Conservation (phyloP, 92 coral and sea anemone genomes). For the Micromussa lordhowensis region DNA sequence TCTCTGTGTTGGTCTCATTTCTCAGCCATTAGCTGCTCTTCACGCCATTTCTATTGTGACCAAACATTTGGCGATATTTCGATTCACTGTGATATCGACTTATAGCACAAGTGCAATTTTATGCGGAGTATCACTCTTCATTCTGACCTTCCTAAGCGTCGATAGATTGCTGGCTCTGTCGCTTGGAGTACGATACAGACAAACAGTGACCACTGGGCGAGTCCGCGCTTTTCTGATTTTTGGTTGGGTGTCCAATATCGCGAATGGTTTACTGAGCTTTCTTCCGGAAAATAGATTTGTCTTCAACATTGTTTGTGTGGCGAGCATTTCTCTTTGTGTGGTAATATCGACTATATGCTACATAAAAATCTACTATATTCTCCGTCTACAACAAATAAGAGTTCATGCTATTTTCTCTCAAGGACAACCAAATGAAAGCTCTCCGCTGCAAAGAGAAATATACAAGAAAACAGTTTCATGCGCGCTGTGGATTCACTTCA, state of each 20-base stretch:
- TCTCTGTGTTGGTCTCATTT: slow-evolving; percentile 4
- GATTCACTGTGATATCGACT: background rate
- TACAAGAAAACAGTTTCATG: background rate
- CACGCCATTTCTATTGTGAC: background rate
- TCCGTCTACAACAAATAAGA: background rate
- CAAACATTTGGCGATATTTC: background rate
- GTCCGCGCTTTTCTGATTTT: background rate
- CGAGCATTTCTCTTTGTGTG: background rate
- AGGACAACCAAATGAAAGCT: background rate
- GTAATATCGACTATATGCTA: slow-evolving; percentile 1
- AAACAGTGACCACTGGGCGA: background rate
- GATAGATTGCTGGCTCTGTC: slow-evolving; percentile 5
- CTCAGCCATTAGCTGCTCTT: background rate
- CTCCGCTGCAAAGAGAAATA: background rate
- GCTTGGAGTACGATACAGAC: background rate
- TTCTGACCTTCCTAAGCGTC: background rate
- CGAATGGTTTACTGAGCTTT: background rate
- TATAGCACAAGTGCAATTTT: background rate
- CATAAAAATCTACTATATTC: background rate
- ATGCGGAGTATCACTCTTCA: background rate
- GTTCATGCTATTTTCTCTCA: background rate
- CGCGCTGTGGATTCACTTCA: slow-evolving; percentile 9
- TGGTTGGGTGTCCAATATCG: background rate
- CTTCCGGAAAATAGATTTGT: background rate
- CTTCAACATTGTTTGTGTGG: background rate